Evolutionary conservation across 2,797 vertebrate species (phyloP).

Genomic region (Bryconaethiops microstoma): DNA sequence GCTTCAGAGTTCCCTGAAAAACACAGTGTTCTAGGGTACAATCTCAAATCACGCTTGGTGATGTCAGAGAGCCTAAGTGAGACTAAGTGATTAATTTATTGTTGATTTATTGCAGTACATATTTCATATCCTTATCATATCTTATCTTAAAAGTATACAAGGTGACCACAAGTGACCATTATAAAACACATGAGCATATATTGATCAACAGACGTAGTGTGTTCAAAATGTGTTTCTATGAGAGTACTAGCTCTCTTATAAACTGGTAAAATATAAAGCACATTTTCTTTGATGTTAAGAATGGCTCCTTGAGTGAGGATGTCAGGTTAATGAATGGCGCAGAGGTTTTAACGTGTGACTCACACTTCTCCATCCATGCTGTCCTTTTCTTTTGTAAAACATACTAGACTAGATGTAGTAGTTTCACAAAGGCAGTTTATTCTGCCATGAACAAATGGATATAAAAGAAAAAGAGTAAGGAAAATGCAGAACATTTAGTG

Average conservation of each 20-base stretch:
- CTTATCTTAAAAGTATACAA: no score
- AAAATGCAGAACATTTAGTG: background rate
- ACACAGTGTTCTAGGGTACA: background rate
- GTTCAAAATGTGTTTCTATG: background rate
- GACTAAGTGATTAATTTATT: background rate
- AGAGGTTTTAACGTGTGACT: conserved; percentile 20
- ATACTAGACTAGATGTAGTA: background rate
- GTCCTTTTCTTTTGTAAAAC: background rate
- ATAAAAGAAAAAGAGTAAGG: background rate
- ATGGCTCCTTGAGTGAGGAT: conserved; percentile 9
- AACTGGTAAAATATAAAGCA: background rate
- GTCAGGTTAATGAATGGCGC: conserved; percentile 17
- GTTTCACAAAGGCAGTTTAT: conserved; percentile 1
- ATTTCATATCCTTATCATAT: background rate
- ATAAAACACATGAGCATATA: background rate
- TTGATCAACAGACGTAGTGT: background rate
- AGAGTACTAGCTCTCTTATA: background rate
- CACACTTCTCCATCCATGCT: conserved; percentile 14
- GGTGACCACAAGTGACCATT: background rate
- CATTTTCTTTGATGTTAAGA: conserved; percentile 15
- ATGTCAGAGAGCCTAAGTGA: background rate
- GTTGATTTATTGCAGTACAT: background rate
- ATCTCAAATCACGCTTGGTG: background rate
- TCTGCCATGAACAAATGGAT: background rate
- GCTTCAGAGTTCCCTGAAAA: background rate